Evolutionary conservation across 2,113 vertebrate genomes (phyloP), one percentile per base, ranked within the genome.

Genomic region (Marmota flaviventris): DNA sequence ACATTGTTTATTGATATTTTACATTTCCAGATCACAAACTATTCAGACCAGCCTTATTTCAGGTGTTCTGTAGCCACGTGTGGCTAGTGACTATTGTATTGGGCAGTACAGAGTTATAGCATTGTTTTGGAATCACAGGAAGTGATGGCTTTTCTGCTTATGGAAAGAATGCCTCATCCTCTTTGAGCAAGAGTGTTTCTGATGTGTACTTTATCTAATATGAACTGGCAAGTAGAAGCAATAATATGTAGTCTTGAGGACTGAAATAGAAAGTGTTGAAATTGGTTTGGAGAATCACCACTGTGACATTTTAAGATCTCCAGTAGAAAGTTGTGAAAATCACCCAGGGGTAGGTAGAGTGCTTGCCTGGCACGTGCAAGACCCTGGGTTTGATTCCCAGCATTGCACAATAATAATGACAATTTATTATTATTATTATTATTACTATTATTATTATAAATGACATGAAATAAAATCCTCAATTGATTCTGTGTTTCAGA

Each of bases 281-380:
- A 61, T 58, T 83, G 32, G 20, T 2, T 89, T 95, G 51, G 84
- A 83, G 34, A 90, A 85, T 77, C 65, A 82, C 73, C 39, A 69
- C 22, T 94, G 29, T 83, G 32, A 72, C 51, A 45, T 67, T 87
- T 84, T 51, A 32, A 70, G 93, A 92, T 92, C n/a, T 51, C 25
- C 34, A 92, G 5, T 2, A 76, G 25, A 72, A 4, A 24, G 11
- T 8, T 70, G 3, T 12, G 48, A 8, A 2, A 22, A 11, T 58
- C 17, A 7, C 5, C 27, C 12, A 18, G 29, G 56, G 32, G 25
- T 56, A 20, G 32, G 25, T 20, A 20, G 56, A 81, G 5, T 8
- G 58, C 63, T 81, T 58, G 22, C 63, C 76, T 79, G 70, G 34
- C 8, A 61, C 58, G 29, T 32, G 14, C 14, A 39, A 76, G n/a